Percentiles rank a stretch among this genome's conserved stretches.
phyloP scores from a whole-genome alignment of 2,113 vertebrate genomes.

The Paedocypris sp. region DNA sequence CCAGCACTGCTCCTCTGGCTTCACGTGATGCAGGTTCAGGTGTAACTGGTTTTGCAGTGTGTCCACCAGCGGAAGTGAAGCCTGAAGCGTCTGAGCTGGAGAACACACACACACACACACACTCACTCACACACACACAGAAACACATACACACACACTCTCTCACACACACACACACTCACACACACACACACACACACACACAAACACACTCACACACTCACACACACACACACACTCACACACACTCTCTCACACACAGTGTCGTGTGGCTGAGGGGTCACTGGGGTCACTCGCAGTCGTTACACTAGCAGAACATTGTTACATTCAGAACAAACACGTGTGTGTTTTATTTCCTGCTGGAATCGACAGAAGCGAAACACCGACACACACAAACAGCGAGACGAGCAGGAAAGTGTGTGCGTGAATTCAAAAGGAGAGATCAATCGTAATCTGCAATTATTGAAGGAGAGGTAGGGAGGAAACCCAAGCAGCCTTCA shows the following conservation, averaged over 20 bases:
- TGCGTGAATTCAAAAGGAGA: conserved; percentile 41
- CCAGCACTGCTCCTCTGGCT: no score
- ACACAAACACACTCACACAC: neutral
- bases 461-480: conserved; percentile 60
- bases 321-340: no score
- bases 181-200: neutral
- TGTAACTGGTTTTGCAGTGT: conserved; percentile 32
- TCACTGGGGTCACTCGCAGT: no score
- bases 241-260: no score
- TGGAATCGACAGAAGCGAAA: conserved; percentile 15
- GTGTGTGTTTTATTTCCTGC: neutral
- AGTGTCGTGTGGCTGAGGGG: no score
- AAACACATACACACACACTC: neutral
- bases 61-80: conserved; percentile 5
- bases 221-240: no score
- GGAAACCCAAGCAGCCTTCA: conserved; percentile 50
- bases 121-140: conserved; percentile 21
- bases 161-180: neutral
- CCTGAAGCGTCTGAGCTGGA: conserved; percentile 15
- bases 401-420: no score
- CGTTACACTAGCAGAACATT: no score
- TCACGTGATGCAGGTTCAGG: conserved; percentile 15
- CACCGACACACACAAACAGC: conserved; percentile 44
- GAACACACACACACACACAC: conserved; percentile 22
- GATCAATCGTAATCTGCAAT: conserved; percentile 60